Percentiles rank a stretch among this genome's conserved stretches.
Evolutionary conservation across 1,140 invertebrate species (phyloP).

Genomic region (Acarapis woodi): DNA sequence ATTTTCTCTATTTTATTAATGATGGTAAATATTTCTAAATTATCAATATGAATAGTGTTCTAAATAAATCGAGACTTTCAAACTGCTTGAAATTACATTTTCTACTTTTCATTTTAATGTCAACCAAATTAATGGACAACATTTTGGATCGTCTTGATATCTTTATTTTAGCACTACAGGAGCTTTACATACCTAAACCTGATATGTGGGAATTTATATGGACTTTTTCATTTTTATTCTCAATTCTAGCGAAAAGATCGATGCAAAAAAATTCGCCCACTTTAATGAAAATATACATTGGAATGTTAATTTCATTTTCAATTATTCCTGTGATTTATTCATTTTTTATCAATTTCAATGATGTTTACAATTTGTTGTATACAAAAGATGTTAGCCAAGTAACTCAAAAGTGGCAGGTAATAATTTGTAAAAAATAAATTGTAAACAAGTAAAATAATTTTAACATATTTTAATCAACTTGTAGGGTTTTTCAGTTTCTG

Average conservation of each 20-base stretch:
- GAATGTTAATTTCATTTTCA: slow-evolving; percentile 43
- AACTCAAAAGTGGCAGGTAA: slow-evolving; percentile 24
- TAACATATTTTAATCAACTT: too few relatives aligned
- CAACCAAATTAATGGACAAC: slow-evolving; percentile 58
- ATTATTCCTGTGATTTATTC: slow-evolving; percentile 51
- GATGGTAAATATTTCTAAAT: neutral
- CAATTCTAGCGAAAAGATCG: slow-evolving; percentile 54
- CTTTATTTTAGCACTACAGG: slow-evolving; percentile 74
- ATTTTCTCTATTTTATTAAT: neutral
- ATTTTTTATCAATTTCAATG: slow-evolving; percentile 43
- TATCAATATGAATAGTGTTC: too few relatives aligned
- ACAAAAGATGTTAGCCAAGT: slow-evolving; percentile 19
- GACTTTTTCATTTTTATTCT: slow-evolving; percentile 52
- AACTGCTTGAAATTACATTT: slow-evolving; percentile 77
- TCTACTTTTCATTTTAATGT: slow-evolving; percentile 57
- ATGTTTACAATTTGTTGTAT: slow-evolving; percentile 47
- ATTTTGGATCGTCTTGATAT: slow-evolving; percentile 68
- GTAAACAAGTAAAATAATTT: too few relatives aligned
- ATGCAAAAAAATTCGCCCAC: slow-evolving; percentile 48
- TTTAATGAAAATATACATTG: slow-evolving; percentile 42
- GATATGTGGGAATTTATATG: slow-evolving; percentile 80
- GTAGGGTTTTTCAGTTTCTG: slow-evolving; percentile 58
- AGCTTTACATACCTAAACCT: slow-evolving; percentile 64
- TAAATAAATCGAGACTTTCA: slow-evolving; percentile 67
- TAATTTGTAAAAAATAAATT: too few relatives aligned